phyloP scores from a whole-genome alignment of 1,140 invertebrate species.

The Procambarus virginalis region DNA sequence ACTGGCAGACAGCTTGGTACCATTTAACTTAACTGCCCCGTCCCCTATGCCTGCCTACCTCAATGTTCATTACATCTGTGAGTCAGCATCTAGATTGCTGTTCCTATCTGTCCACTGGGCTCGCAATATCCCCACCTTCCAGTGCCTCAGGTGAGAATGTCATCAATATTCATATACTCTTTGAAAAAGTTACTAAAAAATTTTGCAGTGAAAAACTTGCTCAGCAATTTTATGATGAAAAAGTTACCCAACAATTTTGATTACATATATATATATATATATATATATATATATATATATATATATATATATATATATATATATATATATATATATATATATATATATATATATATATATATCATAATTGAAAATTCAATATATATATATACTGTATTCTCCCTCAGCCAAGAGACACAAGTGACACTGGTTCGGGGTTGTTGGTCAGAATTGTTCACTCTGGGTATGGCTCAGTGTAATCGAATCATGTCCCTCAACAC shows the following conservation, averaged over 20 bases:
- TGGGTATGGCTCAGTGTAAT: slow-evolving; percentile 93
- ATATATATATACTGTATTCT: background rate
- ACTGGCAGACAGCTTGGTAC: slow-evolving; percentile 81
- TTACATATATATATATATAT: background rate
- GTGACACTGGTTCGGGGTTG: slow-evolving; percentile 86
- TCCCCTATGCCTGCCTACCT: slow-evolving; percentile 86
- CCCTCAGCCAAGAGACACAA: slow-evolving; percentile 86
- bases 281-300: background rate
- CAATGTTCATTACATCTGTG: slow-evolving; percentile 93
- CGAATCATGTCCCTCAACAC: slow-evolving; percentile 85
- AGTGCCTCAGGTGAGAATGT: slow-evolving; percentile 81
- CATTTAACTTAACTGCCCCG: slow-evolving; percentile 88
- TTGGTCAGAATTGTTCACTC: slow-evolving; percentile 94
- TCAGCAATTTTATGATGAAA: no score
- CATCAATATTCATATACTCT: background rate
- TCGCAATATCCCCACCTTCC: slow-evolving; percentile 87
- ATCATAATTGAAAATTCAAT: background rate
- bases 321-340: no score
- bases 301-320: background rate
- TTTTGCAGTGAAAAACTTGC: no score
- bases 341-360: no score
- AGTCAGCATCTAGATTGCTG: slow-evolving; percentile 90
- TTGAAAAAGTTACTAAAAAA: no score
- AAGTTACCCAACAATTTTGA: no score
- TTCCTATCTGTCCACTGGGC: slow-evolving; percentile 93